Evolutionary conservation across 1,140 invertebrate genomes (phyloP).

Genomic region (Caenorhabditis briggsae): DNA sequence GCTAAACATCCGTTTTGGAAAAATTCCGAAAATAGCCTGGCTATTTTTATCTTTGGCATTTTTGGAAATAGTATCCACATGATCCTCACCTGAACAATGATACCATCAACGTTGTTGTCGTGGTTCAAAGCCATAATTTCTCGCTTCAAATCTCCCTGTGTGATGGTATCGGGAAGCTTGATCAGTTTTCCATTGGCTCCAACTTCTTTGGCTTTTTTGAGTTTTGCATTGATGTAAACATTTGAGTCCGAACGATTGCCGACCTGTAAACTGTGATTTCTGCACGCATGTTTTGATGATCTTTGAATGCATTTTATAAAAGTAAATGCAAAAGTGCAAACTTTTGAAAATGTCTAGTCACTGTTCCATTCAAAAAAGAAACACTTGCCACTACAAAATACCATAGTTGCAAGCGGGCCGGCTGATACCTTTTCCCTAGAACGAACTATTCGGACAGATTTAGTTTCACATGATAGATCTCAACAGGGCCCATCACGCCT

Average conservation of each 20-base stretch:
- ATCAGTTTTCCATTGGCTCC: constrained; percentile 89
- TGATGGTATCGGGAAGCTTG: constrained; percentile 86
- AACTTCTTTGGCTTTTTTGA: constrained; percentile 90
- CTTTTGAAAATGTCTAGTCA: too few relatives aligned
- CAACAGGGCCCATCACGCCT: too few relatives aligned
- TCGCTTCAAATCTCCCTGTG: constrained; percentile 83
- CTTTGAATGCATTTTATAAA: not conserved
- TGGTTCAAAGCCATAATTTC: constrained; percentile 73
- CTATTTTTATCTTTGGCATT: too few relatives aligned
- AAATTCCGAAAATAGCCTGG: too few relatives aligned
- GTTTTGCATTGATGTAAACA: constrained; percentile 97
- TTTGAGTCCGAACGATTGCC: constrained; percentile 97
- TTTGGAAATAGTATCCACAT: not conserved
- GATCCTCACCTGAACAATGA: constrained; percentile 72
- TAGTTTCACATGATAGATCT: too few relatives aligned
- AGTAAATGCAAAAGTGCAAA: too few relatives aligned
- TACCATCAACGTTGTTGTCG: constrained; percentile 75
- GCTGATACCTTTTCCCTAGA: too few relatives aligned
- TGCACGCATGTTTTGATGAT: not conserved
- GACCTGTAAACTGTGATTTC: constrained; percentile 81
- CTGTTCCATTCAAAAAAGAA: too few relatives aligned
- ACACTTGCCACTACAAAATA: too few relatives aligned
- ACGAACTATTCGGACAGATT: too few relatives aligned
- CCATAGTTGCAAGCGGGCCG: too few relatives aligned
- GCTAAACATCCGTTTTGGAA: too few relatives aligned